These are phyloP conservation scores for Paraplagusia blochii DNA, from an alignment of 2,113 vertebrate genomes.

Conservation along the genomic window DNA sequence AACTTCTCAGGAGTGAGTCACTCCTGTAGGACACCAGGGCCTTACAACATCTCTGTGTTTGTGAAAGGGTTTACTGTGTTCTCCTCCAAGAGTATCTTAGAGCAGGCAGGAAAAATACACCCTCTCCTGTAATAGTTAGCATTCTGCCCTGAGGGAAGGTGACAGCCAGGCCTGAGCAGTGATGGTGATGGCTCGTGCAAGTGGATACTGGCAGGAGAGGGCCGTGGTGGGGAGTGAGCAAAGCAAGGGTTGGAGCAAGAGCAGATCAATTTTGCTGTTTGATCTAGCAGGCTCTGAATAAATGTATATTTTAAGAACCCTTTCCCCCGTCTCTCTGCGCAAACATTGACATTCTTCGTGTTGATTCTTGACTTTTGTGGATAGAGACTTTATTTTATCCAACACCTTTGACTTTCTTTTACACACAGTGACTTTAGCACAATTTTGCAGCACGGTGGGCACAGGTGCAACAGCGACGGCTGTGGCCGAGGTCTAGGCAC, in stretches of 20 bases:
- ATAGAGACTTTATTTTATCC: slow-evolving; percentile 63
- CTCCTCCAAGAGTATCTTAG: slow-evolving; percentile 26
- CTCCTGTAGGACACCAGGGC: slow-evolving; percentile 30
- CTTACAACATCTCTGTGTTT: slow-evolving; percentile 21
- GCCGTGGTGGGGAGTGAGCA: slow-evolving; percentile 39
- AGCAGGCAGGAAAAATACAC: slow-evolving; percentile 46
- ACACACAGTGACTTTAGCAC: slow-evolving; percentile 57
- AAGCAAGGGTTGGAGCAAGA: slow-evolving; percentile 65
- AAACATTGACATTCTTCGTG: slow-evolving; percentile 73
- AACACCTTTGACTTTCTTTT: slow-evolving; percentile 61
- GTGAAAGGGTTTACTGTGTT: slow-evolving; percentile 8
- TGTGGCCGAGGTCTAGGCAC: slow-evolving; percentile 28
- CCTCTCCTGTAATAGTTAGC: slow-evolving; percentile 45
- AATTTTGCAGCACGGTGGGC: slow-evolving; percentile 25
- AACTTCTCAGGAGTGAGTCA: slow-evolving; percentile 18
- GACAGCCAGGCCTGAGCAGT: slow-evolving; percentile 62
- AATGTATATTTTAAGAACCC: slow-evolving; percentile 73
- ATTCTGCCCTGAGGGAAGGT: slow-evolving; percentile 52
- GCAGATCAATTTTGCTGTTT: slow-evolving; percentile 77
- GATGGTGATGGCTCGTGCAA: slow-evolving; percentile 59
- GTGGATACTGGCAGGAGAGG: slow-evolving; percentile 57
- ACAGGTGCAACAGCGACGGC: slow-evolving; percentile 23
- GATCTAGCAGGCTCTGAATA: slow-evolving; percentile 74
- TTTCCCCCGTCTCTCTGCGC: slow-evolving; percentile 44
- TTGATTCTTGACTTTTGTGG: slow-evolving; percentile 68